phyloP scores from a whole-genome alignment of 92 coral and sea anemone species.

The Siderastrea radians region DNA sequence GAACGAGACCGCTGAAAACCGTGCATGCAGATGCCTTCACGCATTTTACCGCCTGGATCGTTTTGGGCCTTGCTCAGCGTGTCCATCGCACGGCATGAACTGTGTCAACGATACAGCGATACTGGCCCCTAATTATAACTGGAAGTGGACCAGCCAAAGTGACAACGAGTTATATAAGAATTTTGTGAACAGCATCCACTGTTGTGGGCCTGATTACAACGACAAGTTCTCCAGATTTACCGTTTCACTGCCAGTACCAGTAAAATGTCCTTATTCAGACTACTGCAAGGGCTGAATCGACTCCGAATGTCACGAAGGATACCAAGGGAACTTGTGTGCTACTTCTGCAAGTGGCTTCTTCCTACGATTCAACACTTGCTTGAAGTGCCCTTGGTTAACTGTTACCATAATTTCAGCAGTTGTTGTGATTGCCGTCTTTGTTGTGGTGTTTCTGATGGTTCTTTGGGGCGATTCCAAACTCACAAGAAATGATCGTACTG shows the following conservation, averaged over 20 bases:
- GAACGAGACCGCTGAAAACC: not conserved
- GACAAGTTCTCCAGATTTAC: conserved; percentile 13
- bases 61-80: conserved; percentile 28
- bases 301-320: conserved; percentile 27
- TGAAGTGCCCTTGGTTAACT: conserved; percentile 40
- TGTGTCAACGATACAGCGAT: conserved; percentile 51
- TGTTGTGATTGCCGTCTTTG: conserved; percentile 56
- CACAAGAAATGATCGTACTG: too few species aligned
- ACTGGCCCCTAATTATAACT: conserved; percentile 40
- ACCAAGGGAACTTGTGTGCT: conserved; percentile 49
- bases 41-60: conserved; percentile 25
- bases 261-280: conserved; percentile 54
- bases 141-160: conserved; percentile 46
- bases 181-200: conserved; percentile 37
- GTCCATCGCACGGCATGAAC: conserved; percentile 38
- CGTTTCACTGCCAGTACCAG: conserved; percentile 31
- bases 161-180: not conserved
- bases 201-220: conserved; percentile 1
- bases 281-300: conserved; percentile 59
- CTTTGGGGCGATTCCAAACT: too few species aligned
- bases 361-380: conserved; percentile 44
- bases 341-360: conserved; percentile 14
- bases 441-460: conserved; percentile 24
- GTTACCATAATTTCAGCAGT: conserved; percentile 35
- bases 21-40: conserved; percentile 53